Base-by-base conservation (phyloP, 2,888 invertebrate species). In the Leucoptera coffeella region DNA sequence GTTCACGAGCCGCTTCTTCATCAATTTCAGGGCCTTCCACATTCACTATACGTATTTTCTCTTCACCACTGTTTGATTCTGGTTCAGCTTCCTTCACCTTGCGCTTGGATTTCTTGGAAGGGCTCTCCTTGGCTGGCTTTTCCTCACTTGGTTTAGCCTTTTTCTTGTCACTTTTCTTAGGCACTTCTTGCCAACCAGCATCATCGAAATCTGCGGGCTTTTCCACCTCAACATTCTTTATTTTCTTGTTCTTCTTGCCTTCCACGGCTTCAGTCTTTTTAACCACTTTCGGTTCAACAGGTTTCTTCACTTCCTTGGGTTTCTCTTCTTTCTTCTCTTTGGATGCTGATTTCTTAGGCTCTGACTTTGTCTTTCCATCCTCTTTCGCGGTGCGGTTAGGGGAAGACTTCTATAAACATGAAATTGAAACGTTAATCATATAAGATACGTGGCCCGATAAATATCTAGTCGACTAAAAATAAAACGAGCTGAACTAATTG, bases 131-230 rank as follows among this genome's bases (percentile, higher is more conserved):
- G n/a, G n/a, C n/a, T n/a, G n/a, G n/a, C 24, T 55, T 60, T 26
- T 55, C 73, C 37, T 67, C 60, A 32, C 69, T 71, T 12, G 19
- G n/a, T 21, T 26, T 26, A 7, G 9, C 10, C 38, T 75, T 78
- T 47, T 85, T 85, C 50, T 84, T 85, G 32, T 85, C 85, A 41
- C 78, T 74, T 51, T 81, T 71, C 42, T 80, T 74, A 32, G 81
- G 61, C 37, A 84, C 80, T 38, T 74, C 75, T 60, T 85, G 80
- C 86, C 86, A 86, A 26, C 78, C 75, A 23, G 80, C 84, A 39
- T 84, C 83, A 52, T 84, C 83, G 54, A 75, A 82, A 41, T 82
- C 82, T 22, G 75, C 73, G 7, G 83, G 82, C 46, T 84, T 84
- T 38, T 81, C 80, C 33, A 71, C 57, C 26, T 71, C 64, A 32